Conservation (phyloP, 2,797 vertebrate species). For the Botia almorhae region DNA sequence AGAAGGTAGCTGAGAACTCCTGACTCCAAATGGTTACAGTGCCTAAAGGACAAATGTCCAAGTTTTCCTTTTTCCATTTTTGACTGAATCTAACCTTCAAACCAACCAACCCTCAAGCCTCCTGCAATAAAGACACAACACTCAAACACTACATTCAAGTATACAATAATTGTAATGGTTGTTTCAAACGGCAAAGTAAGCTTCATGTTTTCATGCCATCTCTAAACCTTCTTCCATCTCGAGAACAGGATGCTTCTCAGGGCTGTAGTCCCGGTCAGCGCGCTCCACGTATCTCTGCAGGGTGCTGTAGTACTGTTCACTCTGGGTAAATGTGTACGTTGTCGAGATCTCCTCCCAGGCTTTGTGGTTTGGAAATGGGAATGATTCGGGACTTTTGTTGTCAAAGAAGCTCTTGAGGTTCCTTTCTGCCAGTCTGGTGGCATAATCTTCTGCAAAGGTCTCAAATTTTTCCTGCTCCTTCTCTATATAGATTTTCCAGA, state of each 20-base stretch:
- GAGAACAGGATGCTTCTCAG: slow-evolving; percentile 74
- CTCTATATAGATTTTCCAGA: slow-evolving; percentile 86
- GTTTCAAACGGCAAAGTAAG: background rate
- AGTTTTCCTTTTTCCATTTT: background rate
- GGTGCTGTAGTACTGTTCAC: slow-evolving; percentile 87
- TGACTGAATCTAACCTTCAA: background rate
- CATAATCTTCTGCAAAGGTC: slow-evolving; percentile 77
- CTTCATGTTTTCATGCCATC: slow-evolving; percentile 20
- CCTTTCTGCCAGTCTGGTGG: slow-evolving; percentile 85
- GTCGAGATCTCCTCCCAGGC: slow-evolving; percentile 91
- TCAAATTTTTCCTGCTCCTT: slow-evolving; percentile 88
- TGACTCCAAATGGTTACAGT: too few relatives aligned
- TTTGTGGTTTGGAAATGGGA: slow-evolving; percentile 85
- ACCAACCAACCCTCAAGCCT: background rate
- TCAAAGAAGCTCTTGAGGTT: slow-evolving; percentile 92
- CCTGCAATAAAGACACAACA: too few relatives aligned
- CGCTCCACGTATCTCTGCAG: slow-evolving; percentile 87
- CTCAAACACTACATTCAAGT: background rate
- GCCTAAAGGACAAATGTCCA: background rate
- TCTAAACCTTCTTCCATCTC: slow-evolving; percentile 60
- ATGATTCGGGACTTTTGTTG: slow-evolving; percentile 77
- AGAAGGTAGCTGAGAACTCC: too few relatives aligned
- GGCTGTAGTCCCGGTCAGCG: slow-evolving; percentile 61
- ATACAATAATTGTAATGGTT: background rate
- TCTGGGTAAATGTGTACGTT: slow-evolving; percentile 78